Percentiles rank a stretch among this genome's conserved stretches.
phyloP scores from a whole-genome alignment of 2,113 vertebrate species.

The Ameiurus melas region DNA sequence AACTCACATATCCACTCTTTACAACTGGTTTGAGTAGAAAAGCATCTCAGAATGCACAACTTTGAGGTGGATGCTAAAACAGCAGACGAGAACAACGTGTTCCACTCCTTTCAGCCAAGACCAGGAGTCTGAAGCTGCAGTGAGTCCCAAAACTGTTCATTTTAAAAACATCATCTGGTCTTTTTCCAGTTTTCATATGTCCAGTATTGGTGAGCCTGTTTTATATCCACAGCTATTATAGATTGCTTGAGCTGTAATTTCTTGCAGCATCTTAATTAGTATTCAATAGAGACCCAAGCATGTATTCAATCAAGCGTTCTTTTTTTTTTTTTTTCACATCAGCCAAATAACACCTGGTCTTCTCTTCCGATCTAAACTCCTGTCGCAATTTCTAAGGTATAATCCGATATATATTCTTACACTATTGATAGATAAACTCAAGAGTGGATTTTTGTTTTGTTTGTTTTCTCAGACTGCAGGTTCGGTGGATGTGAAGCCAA shows the following conservation, averaged over 20 bases:
- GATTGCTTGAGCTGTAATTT: not conserved
- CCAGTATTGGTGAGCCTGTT: not conserved
- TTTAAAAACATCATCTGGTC: not conserved
- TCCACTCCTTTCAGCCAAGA: not conserved
- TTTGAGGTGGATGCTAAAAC: not conserved
- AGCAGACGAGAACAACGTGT: not conserved
- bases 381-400: not conserved
- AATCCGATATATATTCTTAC: not conserved
- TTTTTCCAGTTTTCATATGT: not conserved
- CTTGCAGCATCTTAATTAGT: not conserved
- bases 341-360: not conserved
- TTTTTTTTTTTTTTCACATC: too few relatives aligned
- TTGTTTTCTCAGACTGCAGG: not conserved
- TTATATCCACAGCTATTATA: not conserved
- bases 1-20: not conserved
- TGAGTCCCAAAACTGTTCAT: not conserved
- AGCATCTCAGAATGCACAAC: not conserved
- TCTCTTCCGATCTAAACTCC: not conserved
- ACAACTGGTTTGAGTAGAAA: not conserved
- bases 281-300: not conserved
- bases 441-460: not conserved
- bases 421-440: not conserved
- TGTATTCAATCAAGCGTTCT: not conserved
- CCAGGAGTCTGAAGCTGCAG: not conserved
- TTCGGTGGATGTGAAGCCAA: not conserved